Conservation (phyloP, 2,113 vertebrate species). For the Petromus typicus region DNA sequence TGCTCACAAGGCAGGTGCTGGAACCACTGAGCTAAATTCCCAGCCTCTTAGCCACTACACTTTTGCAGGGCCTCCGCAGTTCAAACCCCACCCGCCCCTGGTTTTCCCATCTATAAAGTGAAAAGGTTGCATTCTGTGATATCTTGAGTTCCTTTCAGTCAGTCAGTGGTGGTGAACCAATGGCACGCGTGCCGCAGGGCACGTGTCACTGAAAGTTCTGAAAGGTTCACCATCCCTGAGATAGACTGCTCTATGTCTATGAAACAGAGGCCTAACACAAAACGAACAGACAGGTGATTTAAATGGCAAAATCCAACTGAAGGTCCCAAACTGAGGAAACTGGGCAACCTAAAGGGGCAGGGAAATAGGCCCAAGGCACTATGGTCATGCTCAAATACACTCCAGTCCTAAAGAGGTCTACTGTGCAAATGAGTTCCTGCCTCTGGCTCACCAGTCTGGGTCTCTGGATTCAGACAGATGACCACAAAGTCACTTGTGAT, state of each 20-base stretch:
- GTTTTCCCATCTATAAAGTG: neutral
- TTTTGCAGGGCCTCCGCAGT: neutral
- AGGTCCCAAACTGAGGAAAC: neutral
- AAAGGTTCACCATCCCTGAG: neutral
- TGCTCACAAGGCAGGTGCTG: no score
- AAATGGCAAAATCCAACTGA: neutral
- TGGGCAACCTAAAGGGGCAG: neutral
- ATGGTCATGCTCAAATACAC: neutral
- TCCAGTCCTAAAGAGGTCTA: neutral
- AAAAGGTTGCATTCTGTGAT: neutral
- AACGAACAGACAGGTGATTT: neutral
- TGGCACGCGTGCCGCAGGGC: neutral
- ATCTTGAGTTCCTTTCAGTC: neutral
- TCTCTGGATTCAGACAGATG: constrained; percentile 31
- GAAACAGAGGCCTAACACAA: neutral
- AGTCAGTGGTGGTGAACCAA: neutral
- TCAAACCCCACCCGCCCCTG: no score
- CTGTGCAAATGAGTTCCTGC: neutral
- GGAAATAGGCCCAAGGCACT: neutral
- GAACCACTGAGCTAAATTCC: no score
- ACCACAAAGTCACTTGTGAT: constrained; percentile 65
- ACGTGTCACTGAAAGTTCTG: neutral
- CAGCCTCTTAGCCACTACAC: no score
- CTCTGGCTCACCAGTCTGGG: neutral
- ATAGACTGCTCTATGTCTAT: neutral